Conservation (phyloP, 2,113 vertebrate species). For the Pavo muticus region DNA sequence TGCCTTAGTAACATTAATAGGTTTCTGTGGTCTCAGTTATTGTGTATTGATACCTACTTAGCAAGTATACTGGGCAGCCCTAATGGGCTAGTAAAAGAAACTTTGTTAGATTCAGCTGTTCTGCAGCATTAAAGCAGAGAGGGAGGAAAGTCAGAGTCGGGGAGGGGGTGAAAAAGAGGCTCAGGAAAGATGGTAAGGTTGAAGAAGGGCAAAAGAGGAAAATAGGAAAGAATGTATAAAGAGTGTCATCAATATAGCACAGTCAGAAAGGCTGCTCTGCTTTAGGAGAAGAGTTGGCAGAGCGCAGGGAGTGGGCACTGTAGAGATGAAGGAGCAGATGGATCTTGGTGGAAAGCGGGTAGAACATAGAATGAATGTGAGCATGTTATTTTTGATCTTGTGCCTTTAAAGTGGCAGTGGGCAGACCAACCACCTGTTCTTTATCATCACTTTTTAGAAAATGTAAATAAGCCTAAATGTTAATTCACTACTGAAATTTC, state of each 20-base stretch:
- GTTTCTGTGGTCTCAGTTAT: background rate
- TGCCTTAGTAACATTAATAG: background rate
- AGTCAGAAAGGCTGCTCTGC: background rate
- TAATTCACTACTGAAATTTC: conserved; percentile 23
- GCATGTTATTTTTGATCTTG: conserved; percentile 38
- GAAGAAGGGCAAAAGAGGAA: background rate
- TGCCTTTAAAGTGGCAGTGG: conserved; percentile 49
- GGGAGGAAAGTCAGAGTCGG: background rate
- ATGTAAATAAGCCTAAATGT: conserved; percentile 47
- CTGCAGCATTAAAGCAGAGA: background rate
- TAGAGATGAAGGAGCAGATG: conserved; percentile 59
- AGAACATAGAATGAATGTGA: conserved; percentile 19
- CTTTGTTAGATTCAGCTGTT: background rate
- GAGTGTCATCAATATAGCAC: background rate
- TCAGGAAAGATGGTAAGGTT: background rate
- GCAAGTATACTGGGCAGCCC: background rate
- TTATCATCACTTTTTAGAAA: conserved; percentile 54
- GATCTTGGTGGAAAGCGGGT: conserved; percentile 5
- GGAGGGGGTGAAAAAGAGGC: background rate
- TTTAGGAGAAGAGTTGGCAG: conserved; percentile 43
- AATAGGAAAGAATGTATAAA: background rate
- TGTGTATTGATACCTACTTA: background rate
- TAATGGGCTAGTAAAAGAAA: background rate
- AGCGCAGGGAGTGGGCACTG: conserved; percentile 27
- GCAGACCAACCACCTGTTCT: conserved; percentile 48